These are phyloP conservation scores for Neodiprion fabricii DNA, from an alignment of 1,140 invertebrate species.

Conservation along the genomic window DNA sequence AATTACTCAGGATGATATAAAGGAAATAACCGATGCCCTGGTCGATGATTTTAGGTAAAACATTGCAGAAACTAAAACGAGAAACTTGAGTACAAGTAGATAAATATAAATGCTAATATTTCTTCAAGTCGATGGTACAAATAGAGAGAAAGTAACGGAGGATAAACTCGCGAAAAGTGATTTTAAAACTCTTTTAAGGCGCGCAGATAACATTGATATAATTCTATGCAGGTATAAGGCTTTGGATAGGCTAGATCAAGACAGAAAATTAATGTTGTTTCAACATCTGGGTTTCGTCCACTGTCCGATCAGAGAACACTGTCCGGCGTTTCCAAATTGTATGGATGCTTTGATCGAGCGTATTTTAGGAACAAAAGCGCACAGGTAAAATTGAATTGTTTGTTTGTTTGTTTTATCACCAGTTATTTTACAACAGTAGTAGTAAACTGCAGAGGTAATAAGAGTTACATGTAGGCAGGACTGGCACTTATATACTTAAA, in stretches of 20 bases:
- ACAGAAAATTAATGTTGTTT: conserved; percentile 91
- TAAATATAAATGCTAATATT: conserved; percentile 7
- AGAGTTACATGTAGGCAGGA: too few relatives aligned
- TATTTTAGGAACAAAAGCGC: conserved; percentile 74
- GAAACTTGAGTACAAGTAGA: conserved; percentile 11
- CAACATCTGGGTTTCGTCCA: conserved; percentile 97
- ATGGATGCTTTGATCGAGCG: conserved; percentile 86
- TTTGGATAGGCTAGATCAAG: conserved; percentile 91
- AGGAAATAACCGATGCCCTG: conserved; percentile 90
- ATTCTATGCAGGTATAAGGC: conserved; percentile 79
- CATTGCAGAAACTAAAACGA: background rate
- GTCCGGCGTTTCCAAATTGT: conserved; percentile 89
- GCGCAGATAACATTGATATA: background rate
- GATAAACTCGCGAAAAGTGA: background rate
- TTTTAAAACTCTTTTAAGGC: background rate
- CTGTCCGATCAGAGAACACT: conserved; percentile 92
- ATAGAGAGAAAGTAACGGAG: background rate
- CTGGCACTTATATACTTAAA: too few relatives aligned
- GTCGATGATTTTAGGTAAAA: conserved; percentile 87
- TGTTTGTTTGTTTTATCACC: background rate
- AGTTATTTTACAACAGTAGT: too few relatives aligned
- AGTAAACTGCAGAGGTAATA: too few relatives aligned
- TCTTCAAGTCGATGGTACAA: background rate
- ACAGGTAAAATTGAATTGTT: conserved; percentile 60
- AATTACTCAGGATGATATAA: conserved; percentile 92